Base-by-base conservation (phyloP, 2,797 vertebrate species). In the Philypnodon macrostomus region DNA sequence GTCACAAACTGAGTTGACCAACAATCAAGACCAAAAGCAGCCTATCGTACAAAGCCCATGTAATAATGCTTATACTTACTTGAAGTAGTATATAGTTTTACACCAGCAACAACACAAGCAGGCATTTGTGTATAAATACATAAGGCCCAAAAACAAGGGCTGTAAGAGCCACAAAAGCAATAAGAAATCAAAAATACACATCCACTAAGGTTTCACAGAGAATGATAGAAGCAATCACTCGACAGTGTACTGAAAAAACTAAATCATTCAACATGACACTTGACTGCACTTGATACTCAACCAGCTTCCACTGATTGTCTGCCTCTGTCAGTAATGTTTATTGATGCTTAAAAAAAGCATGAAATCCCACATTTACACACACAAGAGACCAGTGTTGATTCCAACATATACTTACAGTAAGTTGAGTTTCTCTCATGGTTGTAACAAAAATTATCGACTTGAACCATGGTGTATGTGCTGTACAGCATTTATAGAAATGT, bases 231-330 rank as follows among this genome's bases (percentile, higher is more conserved):
- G 79, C 74, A 87, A 85, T 85, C 83, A 84, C 77, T 82, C 75
- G 55, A 56, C 60, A 47, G 48, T 39, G 57, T 61, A 67, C 53
- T 45, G 57, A 76, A 67, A 63, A 52, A 70, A 46, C 60, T 36
- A 76, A 85, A 85, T 80, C 70, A 79, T 79, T 82, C 63, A 72
- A 62, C 67, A 77, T 77, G 70, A 68, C 59, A 80, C 80, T 85
- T 77, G 66, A 79, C 75, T 59, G 53, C 67, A 65, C 77, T 82
- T 74, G 63, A 79, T 62, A 73, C 44, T 40, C 58, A 50, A 67
- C 47, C 47, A 51, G 54, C 63, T 72, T 64, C 57, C 53, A 32
- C 74, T 85, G 85, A 87, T 85, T 84, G 80, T 77, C 60, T 65
- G 39, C 39, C 9, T 41, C 61, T 53, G 63, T 75, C 69, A 62